Evolutionary conservation across 92 coral and sea anemone species (phyloP).

Genomic region (Anthopleura xanthogrammica): DNA sequence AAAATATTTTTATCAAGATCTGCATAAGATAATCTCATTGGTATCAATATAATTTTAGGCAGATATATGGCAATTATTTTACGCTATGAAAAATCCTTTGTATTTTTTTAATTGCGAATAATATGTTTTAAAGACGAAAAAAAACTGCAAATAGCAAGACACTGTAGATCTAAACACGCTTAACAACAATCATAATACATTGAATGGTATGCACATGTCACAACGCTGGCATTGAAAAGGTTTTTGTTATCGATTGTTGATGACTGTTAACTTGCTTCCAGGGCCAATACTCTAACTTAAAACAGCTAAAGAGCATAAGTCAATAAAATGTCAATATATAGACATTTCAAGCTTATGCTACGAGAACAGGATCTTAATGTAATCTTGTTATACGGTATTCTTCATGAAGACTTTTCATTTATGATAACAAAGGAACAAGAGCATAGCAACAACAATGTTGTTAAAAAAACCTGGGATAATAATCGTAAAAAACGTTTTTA

Average conservation of each 20-base stretch:
- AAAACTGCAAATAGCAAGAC: not conserved
- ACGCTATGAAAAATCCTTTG: no score
- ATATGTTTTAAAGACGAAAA: no score
- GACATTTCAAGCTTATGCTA: not conserved
- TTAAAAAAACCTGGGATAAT: not conserved
- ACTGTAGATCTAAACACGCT: not conserved
- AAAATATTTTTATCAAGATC: no score
- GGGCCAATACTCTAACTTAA: not conserved
- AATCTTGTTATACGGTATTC: no score
- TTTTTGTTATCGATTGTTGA: not conserved
- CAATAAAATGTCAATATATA: slow-evolving; percentile 21
- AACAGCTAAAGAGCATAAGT: slow-evolving; percentile 15
- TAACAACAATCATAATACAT: not conserved
- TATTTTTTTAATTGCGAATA: no score
- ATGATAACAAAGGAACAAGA: not conserved
- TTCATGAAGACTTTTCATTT: not conserved
- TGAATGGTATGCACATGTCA: not conserved
- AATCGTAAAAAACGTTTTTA: not conserved
- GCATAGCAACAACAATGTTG: slow-evolving; percentile 27
- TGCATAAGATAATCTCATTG: no score
- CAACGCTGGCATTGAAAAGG: not conserved
- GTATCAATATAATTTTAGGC: no score
- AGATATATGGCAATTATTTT: no score
- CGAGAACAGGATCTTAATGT: no score
- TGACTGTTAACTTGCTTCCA: not conserved